A percentile compares a stretch with the other conserved stretches of the same genome.
These are phyloP conservation scores for Xenus cinereus DNA, from an alignment of 2,113 vertebrate species.

Conservation along the genomic window DNA sequence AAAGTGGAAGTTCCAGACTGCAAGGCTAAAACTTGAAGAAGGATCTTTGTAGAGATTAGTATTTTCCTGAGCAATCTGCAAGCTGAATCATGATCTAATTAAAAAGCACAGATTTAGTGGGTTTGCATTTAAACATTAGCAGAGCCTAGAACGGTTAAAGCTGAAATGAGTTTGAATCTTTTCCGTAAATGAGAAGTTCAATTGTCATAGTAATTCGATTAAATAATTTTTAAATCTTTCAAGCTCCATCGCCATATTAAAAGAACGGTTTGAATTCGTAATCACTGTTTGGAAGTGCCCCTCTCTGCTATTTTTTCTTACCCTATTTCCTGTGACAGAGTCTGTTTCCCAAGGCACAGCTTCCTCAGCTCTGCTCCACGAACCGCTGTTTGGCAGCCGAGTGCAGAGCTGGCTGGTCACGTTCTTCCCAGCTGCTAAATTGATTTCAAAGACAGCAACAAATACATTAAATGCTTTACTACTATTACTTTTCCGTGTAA, in stretches of 20 bases:
- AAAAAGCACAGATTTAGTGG: conserved; percentile 75
- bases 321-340: conserved; percentile 34
- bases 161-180: conserved; percentile 73
- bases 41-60: conserved; percentile 73
- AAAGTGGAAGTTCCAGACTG: conserved; percentile 60
- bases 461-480: not conserved
- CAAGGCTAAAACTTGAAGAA: conserved; percentile 69
- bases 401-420: not conserved
- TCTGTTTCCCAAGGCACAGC: not conserved
- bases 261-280: conserved; percentile 73
- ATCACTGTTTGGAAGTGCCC: conserved; percentile 60
- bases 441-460: not conserved
- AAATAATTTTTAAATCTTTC: conserved; percentile 74
- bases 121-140: conserved; percentile 75
- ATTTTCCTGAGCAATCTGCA: conserved; percentile 71
- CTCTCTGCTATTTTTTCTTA: conserved; percentile 47
- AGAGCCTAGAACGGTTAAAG: conserved; percentile 51
- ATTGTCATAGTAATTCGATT: conserved; percentile 76
- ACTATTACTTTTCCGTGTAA: not conserved
- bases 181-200: conserved; percentile 73
- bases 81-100: conserved; percentile 75
- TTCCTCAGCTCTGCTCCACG: not conserved
- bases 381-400: not conserved
- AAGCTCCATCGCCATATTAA: conserved; percentile 65
- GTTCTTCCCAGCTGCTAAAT: not conserved